A percentile compares a stretch with the other conserved stretches of the same genome.
Evolutionary conservation across 2,888 invertebrate genomes (phyloP).

Genomic region (Ennomos fuscantarius): DNA sequence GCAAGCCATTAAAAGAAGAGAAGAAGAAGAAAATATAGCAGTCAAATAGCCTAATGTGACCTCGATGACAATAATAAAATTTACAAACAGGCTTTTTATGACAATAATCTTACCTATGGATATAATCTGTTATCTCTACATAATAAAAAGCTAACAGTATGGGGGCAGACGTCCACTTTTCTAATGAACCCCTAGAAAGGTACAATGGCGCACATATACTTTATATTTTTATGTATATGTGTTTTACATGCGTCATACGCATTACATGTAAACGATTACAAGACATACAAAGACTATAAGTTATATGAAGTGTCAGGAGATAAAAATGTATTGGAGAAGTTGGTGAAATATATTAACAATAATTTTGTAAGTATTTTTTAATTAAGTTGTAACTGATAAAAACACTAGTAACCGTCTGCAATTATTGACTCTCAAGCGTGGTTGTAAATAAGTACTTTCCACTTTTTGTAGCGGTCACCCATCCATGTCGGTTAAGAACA

Average conservation of each 20-base stretch:
- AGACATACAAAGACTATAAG: constrained; percentile 23
- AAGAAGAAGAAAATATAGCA: too few species aligned
- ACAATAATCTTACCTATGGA: background rate
- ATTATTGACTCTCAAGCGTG: too few species aligned
- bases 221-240: constrained; percentile 7
- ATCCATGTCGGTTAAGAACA: background rate
- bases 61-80: too few species aligned
- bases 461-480: too few species aligned
- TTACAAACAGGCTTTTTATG: too few species aligned
- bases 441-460: too few species aligned
- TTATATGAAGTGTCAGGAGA: constrained; percentile 25
- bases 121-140: constrained; percentile 18
- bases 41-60: too few species aligned
- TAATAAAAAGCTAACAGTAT: constrained; percentile 16
- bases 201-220: constrained; percentile 12
- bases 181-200: background rate
- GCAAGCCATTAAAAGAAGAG: too few species aligned
- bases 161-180: constrained; percentile 11
- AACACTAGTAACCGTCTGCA: too few species aligned
- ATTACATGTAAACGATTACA: constrained; percentile 10
- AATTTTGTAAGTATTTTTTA: constrained; percentile 17
- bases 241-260: constrained; percentile 6
- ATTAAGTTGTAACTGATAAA: too few species aligned
- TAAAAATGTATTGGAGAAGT: constrained; percentile 18
- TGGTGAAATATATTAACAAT: constrained; percentile 18